phyloP scores from a whole-genome alignment of 2,113 vertebrate genomes.

The Octodon degus region DNA sequence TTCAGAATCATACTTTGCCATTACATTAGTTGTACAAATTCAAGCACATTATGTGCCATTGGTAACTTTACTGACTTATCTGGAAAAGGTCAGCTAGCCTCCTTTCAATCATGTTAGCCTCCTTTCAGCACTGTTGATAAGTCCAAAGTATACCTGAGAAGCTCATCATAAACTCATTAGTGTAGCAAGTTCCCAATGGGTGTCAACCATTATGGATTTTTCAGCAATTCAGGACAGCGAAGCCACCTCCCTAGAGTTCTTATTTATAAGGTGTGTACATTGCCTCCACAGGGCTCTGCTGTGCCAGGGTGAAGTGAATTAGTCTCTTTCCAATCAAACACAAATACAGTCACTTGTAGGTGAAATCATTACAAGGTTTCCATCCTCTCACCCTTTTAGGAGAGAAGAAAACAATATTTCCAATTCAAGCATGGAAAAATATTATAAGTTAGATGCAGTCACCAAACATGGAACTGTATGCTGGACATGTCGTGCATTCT shows the following conservation, averaged over 20 bases:
- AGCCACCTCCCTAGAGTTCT: background rate
- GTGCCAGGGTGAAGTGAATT: background rate
- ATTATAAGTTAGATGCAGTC: constrained; percentile 42
- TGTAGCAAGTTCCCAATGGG: background rate
- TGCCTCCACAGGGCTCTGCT: background rate
- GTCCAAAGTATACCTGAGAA: background rate
- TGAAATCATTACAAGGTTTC: background rate
- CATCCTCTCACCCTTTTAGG: background rate
- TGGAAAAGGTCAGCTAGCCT: background rate
- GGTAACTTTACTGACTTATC: background rate
- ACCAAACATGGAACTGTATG: background rate
- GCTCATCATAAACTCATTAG: background rate
- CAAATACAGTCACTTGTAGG: background rate
- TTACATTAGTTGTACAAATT: background rate
- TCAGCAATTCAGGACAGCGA: background rate
- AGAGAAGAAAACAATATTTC: constrained; percentile 41
- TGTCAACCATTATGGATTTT: background rate
- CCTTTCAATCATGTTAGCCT: background rate
- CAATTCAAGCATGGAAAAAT: constrained; percentile 60
- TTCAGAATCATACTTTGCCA: background rate
- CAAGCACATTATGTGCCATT: background rate
- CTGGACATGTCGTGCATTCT: too few relatives aligned
- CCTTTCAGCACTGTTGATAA: background rate
- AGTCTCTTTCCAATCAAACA: background rate
- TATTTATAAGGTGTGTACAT: background rate